Conservation (phyloP, 2,113 vertebrate species). For the Cheirogaleus medius region DNA sequence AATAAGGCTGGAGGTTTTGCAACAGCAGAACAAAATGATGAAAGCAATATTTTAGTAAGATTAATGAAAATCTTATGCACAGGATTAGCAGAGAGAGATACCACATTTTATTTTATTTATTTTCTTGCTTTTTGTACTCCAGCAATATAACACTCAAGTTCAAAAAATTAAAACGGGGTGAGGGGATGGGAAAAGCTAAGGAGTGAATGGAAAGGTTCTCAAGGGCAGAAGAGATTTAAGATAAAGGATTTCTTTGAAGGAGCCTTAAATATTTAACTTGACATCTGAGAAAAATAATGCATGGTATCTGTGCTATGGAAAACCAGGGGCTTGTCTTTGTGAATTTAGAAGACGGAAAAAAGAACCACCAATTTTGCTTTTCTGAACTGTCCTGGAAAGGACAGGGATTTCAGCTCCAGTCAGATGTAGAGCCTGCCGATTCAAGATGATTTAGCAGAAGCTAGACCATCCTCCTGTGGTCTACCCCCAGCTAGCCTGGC, state of each 20-base stretch:
- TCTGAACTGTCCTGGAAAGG: neutral
- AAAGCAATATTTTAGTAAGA: conserved; percentile 52
- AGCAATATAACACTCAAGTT: neutral
- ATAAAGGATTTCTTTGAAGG: conserved; percentile 29
- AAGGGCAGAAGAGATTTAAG: conserved; percentile 29
- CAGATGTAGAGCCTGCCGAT: conserved; percentile 53
- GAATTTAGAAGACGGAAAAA: neutral
- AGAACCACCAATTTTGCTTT: neutral
- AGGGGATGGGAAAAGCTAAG: neutral
- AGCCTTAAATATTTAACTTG: neutral
- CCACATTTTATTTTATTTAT: conserved; percentile 5
- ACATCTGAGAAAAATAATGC: conserved; percentile 21
- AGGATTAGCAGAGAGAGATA: conserved; percentile 5
- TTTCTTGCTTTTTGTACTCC: neutral
- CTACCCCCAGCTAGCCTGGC: conserved; percentile 40
- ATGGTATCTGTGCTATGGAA: neutral
- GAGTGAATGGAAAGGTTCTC: neutral
- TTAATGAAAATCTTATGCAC: conserved; percentile 17
- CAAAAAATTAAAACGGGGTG: conserved; percentile 33
- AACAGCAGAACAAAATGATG: neutral
- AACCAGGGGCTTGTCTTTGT: neutral
- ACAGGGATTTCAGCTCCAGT: neutral
- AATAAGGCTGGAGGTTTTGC: neutral
- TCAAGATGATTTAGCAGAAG: conserved; percentile 54
- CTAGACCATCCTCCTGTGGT: conserved; percentile 34